Evolutionary conservation across 2,888 invertebrate species (phyloP), one percentile per base, ranked within the genome.

Genomic region (Platerodrilus igneus): DNA sequence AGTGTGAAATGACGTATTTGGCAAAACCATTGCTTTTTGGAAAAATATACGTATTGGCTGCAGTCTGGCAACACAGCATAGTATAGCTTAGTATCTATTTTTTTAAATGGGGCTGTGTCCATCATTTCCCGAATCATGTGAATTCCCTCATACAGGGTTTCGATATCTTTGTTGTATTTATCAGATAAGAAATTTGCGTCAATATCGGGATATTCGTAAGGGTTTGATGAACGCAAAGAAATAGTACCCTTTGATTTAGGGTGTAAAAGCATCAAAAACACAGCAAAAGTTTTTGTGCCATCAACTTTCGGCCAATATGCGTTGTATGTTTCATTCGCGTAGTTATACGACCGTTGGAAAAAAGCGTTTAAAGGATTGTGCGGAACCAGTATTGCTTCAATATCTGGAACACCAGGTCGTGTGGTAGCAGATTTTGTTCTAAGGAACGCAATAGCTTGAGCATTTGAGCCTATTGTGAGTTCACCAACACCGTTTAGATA

Each of bases 131-230:
- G 9, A 4, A 47, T 30, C 11, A 43, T 37, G 5, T 77, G 68
- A 4, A 82, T 72, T 1, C 78, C 76, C n/a, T 74, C 70, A 1
- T 81, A 70, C n/a, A 82, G 66, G 2, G 76, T 78, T 11, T 74
- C 70, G 2, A 78, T 63, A 54, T 88, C 86, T 1, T 77, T 63
- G 52, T 87, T 86, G 7, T 51, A 33, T 5, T 37, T 21, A 37
- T 60, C 57, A 0, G 53, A 46, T 8, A 54, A 50, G 23, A 48
- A 56, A 3, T 53, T 51, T 2, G 51, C 37, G 43, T 62, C 46
- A 3, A 63, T 59, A 3, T 50, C 3, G 0, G 62, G 62, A 41
- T 54, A 59, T 19, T 59, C 60, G 10, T 53, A 43, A 4, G 60
- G 58, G 46, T 52, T 45, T 0, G 37, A 47, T 7, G 61, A 58